Conservation (phyloP, 2,113 vertebrate genomes). For the Daubentonia madagascariensis region DNA sequence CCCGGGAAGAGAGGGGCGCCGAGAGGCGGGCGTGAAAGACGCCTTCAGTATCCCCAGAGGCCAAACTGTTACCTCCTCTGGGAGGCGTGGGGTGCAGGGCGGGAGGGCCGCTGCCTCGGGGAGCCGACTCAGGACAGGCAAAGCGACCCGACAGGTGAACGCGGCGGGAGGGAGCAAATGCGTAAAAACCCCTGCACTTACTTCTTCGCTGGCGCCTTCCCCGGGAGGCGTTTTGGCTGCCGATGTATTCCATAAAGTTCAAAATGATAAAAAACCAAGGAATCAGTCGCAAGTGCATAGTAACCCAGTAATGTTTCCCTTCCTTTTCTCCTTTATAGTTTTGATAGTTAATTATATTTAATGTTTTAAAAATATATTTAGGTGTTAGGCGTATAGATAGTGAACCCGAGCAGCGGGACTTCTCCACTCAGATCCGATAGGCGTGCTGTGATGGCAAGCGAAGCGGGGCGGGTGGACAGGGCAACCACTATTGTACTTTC, state of each 20-base stretch:
- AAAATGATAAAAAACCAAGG: conserved; percentile 97
- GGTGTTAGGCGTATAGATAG: conserved; percentile 23
- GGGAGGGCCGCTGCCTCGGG: neutral
- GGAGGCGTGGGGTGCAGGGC: neutral
- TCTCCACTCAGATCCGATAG: conserved; percentile 57
- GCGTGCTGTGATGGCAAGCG: conserved; percentile 58
- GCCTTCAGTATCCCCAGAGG: neutral
- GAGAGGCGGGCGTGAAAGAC: neutral
- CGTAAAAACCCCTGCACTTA: conserved; percentile 85
- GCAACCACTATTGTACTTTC: conserved; percentile 70
- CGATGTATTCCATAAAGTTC: conserved; percentile 99
- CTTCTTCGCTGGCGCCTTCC: conserved; percentile 95
- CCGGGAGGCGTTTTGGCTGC: conserved; percentile 95
- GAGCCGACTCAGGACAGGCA: neutral
- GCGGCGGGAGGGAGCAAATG: conserved; percentile 35
- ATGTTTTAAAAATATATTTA: conserved; percentile 27
- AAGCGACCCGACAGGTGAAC: conserved; percentile 68
- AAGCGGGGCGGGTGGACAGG: conserved; percentile 53
- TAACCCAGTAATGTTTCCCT: conserved; percentile 93
- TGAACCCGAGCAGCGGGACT: conserved; percentile 35
- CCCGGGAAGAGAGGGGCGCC: neutral
- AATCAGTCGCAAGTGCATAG: conserved; percentile 99
- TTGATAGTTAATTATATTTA: neutral
- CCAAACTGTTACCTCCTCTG: neutral
- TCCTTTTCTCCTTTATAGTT: conserved; percentile 81